Base-by-base conservation (phyloP, 2,113 vertebrate genomes). In the Prochilodus magdalenae region DNA sequence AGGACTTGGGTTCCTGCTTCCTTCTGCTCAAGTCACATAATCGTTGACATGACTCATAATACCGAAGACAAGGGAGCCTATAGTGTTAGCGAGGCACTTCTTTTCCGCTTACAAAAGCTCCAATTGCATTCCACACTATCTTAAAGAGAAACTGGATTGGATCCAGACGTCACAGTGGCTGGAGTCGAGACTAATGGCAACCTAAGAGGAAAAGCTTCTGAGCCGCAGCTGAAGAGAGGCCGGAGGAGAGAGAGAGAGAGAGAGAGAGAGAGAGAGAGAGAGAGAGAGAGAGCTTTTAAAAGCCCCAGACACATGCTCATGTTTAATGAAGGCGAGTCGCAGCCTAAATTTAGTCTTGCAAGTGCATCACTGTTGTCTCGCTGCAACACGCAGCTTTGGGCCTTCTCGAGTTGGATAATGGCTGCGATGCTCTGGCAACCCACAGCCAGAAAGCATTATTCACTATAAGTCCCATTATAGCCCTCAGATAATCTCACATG, bases 331-430 rank as follows among this genome's bases (percentile, higher is more conserved):
- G 60, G 79, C 73, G 51, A 76, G 73, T 29, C 44, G 22, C 69
- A 73, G 60, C 33, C 84, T 87, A 79, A 63, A 85, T 85, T 79
- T 82, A 84, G 79, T 76, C 29, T n/a, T 60, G 67, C 53, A 30
- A 77, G 62, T 65, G 60, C 53, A 76, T 84, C 85, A 81, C 44
- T 70, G 51, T 24, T 81, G 79, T 69, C 75, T 75, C 10, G 16
- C 51, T 77, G 81, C 36, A 10, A 57, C 62, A 74, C 40, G 5
- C 36, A 78, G 73, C 66, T 55, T 63, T 80, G 62, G 36, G 74
- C 74, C 57, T 20, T 57, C 1, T 44, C 73, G 36, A 80, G 74
- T 82, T 76, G 55, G 33, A 79, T 59, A 36, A 76, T 14, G 29
- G 49, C 63, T 53, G 59, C 60, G 73, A 33, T 57, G 59, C 55